Conservation (phyloP, 2,888 invertebrate species). For the Cynaeus angustus region DNA sequence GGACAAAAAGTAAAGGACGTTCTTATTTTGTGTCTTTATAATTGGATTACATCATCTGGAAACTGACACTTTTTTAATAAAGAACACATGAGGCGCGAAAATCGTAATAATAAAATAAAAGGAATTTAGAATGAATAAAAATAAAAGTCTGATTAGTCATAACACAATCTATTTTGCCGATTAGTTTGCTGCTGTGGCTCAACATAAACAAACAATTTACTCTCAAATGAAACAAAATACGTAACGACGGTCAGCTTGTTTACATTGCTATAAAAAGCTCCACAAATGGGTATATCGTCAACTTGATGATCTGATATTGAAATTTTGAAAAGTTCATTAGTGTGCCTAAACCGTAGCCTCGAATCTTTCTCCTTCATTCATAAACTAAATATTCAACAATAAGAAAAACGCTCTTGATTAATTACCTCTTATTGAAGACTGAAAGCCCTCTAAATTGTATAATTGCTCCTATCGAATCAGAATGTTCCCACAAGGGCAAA, state of each 20-base stretch:
- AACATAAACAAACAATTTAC: too few relatives aligned
- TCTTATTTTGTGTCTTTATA: not conserved
- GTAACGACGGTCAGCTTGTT: not conserved
- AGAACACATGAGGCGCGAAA: too few relatives aligned
- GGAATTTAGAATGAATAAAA: too few relatives aligned
- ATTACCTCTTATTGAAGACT: not conserved
- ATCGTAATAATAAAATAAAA: too few relatives aligned
- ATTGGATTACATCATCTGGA: conserved; percentile 1
- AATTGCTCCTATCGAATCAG: conserved; percentile 6
- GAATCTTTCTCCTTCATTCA: not conserved
- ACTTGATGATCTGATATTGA: not conserved
- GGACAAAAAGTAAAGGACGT: not conserved
- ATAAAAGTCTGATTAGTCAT: too few relatives aligned
- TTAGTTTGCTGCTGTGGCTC: too few relatives aligned
- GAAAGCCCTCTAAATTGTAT: not conserved
- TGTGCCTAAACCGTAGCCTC: not conserved
- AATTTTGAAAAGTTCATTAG: conserved; percentile 3
- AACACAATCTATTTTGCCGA: too few relatives aligned
- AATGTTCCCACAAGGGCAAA: not conserved
- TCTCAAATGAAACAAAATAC: too few relatives aligned
- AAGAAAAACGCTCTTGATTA: not conserved
- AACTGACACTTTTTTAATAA: not conserved
- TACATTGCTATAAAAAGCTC: not conserved
- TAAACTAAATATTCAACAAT: not conserved
- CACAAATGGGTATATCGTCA: not conserved